These are phyloP conservation scores for Morpho deidamia DNA, from an alignment of 2,888 invertebrate species.

Conservation along the genomic window DNA sequence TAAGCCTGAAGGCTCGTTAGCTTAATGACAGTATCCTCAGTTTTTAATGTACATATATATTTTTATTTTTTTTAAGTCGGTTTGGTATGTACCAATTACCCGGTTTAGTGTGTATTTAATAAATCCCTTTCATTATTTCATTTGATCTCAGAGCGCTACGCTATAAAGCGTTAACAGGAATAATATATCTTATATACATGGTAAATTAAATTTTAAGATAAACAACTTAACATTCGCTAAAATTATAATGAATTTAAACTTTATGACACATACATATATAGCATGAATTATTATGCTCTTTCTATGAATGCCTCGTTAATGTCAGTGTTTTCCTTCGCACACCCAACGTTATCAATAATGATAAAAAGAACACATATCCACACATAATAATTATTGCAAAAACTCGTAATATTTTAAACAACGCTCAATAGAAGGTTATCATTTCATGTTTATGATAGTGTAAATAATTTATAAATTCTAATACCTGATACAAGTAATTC, in stretches of 20 bases:
- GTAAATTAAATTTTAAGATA: too few species aligned
- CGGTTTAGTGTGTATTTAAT: too few species aligned
- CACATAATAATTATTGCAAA: neutral
- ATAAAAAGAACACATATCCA: slow-evolving; percentile 13
- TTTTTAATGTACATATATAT: too few species aligned
- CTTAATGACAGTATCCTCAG: too few species aligned
- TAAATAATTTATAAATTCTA: slow-evolving; percentile 21
- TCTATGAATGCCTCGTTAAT: neutral
- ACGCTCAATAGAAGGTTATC: neutral
- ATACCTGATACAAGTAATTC: slow-evolving; percentile 92
- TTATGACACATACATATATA: neutral
- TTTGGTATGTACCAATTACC: too few species aligned
- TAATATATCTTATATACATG: too few species aligned
- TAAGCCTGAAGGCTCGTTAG: too few species aligned
- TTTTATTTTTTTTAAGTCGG: too few species aligned
- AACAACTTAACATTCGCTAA: neutral
- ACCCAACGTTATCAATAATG: slow-evolving; percentile 14
- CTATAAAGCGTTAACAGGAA: too few species aligned
- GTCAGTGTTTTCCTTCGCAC: slow-evolving; percentile 12
- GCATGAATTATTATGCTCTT: neutral
- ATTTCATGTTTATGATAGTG: neutral
- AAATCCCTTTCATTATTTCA: too few species aligned
- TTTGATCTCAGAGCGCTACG: too few species aligned
- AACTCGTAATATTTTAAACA: neutral
- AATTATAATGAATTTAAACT: neutral